These are phyloP conservation scores for Crotalus helleri DNA, from an alignment of 2,113 vertebrate species.

Conservation along the genomic window DNA sequence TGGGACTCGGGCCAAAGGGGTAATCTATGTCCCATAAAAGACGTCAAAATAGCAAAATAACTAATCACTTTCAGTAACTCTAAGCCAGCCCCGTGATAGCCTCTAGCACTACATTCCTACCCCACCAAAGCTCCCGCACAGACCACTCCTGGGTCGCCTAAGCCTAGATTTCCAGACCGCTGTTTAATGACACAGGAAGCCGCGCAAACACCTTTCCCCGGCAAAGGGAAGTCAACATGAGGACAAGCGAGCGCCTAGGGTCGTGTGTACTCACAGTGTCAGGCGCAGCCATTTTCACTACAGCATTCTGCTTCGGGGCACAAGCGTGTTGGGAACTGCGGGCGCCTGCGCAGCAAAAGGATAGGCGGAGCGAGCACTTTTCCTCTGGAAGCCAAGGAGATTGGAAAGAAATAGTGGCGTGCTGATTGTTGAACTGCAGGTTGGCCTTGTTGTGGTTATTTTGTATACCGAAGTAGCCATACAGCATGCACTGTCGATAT, in stretches of 20 bases:
- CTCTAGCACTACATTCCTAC: background rate
- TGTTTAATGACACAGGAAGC: background rate
- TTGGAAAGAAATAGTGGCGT: too few species aligned
- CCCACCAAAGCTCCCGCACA: background rate
- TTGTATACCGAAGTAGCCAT: background rate
- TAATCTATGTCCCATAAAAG: background rate
- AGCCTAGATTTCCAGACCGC: background rate
- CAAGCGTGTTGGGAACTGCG: rapidly evolving
- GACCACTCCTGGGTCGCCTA: background rate
- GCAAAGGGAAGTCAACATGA: background rate
- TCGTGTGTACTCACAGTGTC: background rate
- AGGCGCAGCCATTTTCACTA: conserved; percentile 40
- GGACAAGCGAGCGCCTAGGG: background rate
- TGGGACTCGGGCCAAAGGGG: background rate
- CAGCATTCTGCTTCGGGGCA: rapidly evolving
- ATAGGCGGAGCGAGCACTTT: background rate
- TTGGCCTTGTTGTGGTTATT: background rate
- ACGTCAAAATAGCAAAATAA: background rate
- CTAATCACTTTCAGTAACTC: background rate
- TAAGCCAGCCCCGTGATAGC: background rate
- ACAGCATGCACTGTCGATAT: background rate
- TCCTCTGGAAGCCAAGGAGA: background rate
- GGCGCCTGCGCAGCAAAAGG: background rate
- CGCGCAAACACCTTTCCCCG: background rate
- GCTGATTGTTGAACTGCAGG: background rate